Evolutionary conservation across 2,888 invertebrate genomes (phyloP).

Genomic region (Monopis laevigella): DNA sequence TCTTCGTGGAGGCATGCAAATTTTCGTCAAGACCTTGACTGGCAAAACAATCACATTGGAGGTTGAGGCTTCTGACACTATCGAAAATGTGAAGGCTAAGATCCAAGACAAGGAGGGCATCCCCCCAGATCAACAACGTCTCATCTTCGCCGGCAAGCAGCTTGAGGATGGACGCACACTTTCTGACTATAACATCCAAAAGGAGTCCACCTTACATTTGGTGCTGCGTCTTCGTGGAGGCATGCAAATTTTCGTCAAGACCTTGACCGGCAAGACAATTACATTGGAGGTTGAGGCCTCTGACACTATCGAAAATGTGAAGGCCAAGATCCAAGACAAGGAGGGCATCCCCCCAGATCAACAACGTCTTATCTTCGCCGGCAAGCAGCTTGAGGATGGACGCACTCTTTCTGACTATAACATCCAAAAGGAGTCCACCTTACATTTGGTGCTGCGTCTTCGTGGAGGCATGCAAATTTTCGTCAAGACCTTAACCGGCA

Average conservation of each 20-base stretch:
- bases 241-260: slow-evolving; percentile 20
- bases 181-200: slow-evolving; percentile 43
- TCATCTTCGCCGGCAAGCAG: slow-evolving; percentile 44
- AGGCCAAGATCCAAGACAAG: slow-evolving; percentile 19
- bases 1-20: slow-evolving; percentile 46
- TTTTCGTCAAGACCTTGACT: slow-evolving; percentile 40
- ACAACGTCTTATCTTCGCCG: slow-evolving; percentile 18
- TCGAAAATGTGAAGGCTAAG: slow-evolving; percentile 43
- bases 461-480: slow-evolving; percentile 18
- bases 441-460: slow-evolving; percentile 17
- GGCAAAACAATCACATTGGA: slow-evolving; percentile 42
- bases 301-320: slow-evolving; percentile 19
- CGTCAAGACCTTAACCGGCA: slow-evolving; percentile 17
- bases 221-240: slow-evolving; percentile 40
- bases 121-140: slow-evolving; percentile 41
- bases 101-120: slow-evolving; percentile 48
- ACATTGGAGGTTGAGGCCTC: slow-evolving; percentile 18
- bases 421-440: slow-evolving; percentile 18
- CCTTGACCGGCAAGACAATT: slow-evolving; percentile 19
- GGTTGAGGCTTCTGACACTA: slow-evolving; percentile 39
- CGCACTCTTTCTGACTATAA: slow-evolving; percentile 18
- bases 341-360: slow-evolving; percentile 19
- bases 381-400: slow-evolving; percentile 19
- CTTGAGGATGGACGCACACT: slow-evolving; percentile 41
- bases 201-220: slow-evolving; percentile 39